Conservation (phyloP, 2,797 vertebrate genomes). For the Catamblyrhynchus diadema region DNA sequence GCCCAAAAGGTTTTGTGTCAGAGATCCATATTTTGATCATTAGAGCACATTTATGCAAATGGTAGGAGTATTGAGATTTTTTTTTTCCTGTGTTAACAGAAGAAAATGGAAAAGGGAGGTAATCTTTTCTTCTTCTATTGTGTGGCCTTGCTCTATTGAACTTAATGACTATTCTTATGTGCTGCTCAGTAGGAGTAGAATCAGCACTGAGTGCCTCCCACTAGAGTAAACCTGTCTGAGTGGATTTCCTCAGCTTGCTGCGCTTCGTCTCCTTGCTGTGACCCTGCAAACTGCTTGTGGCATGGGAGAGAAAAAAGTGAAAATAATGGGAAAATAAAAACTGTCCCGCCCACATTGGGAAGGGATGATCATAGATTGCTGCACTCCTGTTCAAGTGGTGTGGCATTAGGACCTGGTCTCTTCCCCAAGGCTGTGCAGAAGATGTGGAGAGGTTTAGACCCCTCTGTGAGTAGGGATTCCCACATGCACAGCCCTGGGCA, state of each 20-base stretch:
- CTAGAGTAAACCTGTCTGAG: not conserved
- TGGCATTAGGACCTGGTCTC: fast-evolving
- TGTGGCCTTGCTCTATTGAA: slow-evolving; percentile 13
- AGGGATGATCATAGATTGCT: not conserved
- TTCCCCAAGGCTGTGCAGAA: not conserved
- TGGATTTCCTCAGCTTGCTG: not conserved
- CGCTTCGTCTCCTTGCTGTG: not conserved
- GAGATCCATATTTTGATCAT: not conserved
- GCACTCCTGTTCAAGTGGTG: not conserved
- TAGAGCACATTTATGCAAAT: not conserved
- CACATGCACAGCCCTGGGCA: fast-evolving
- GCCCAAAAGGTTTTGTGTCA: not conserved
- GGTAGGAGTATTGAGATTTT: not conserved
- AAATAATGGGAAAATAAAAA: not conserved
- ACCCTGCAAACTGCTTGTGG: not conserved
- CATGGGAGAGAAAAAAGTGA: not conserved
- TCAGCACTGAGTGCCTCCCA: not conserved
- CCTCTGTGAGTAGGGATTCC: not conserved
- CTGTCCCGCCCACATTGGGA: not conserved
- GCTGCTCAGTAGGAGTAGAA: not conserved
- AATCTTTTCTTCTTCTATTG: slow-evolving; percentile 23
- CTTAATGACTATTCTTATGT: not conserved
- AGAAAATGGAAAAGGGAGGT: slow-evolving; percentile 18
- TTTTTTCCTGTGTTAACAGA: not conserved
- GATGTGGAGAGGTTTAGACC: not conserved